Base-by-base conservation (phyloP, 1,140 invertebrate species). In the Penaeus vannamei region DNA sequence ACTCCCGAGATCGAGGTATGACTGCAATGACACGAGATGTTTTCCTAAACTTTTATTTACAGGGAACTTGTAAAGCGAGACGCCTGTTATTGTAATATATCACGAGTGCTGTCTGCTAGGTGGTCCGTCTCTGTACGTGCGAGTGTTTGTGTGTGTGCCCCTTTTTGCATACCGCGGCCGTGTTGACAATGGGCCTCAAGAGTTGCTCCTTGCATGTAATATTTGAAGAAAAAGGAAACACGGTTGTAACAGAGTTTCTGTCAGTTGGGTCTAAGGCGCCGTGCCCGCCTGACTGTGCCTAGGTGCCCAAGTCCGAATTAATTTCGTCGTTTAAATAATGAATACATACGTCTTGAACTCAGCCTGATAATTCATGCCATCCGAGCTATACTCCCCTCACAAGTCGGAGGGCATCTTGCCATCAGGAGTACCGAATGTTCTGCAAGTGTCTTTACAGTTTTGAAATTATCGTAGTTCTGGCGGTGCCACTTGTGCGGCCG, bases 401-500 rank as follows among this genome's bases (percentile, higher is more conserved):
- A 53, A 53, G 53, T 53, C 53, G 53, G 53, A 53, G 53, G 53
- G 53, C 53, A 53, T 53, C 53, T 53, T 53, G 53, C 12, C 53
- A 53, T 53, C 53, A 53, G 53, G 53, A 53, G 53, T 53, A 53
- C 53, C 14, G 53, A 53, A 53, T 53, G 53, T 53, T 53, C 53
- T 53, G 53, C 53, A 53, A 53, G 53, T 53, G 84, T 59, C 59
- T 32, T 59, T 19, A 85, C 26, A 77, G 83, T 77, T 64, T 76
- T 29, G 83, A 26, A 84, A 89, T 89, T 84, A 80, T 89, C 87
- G 82, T 89, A 62, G 72, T 64, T 84, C 87, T 89, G 87, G 82
- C 72, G 87, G 82, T 85, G 87, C 87, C 87, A 89, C 87, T 84
- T 89, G 87, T 89, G 87, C 87, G 87, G 87, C 81, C 87, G 87